phyloP scores from a whole-genome alignment of 2,113 vertebrate species.

The Salvelinus sp. region DNA sequence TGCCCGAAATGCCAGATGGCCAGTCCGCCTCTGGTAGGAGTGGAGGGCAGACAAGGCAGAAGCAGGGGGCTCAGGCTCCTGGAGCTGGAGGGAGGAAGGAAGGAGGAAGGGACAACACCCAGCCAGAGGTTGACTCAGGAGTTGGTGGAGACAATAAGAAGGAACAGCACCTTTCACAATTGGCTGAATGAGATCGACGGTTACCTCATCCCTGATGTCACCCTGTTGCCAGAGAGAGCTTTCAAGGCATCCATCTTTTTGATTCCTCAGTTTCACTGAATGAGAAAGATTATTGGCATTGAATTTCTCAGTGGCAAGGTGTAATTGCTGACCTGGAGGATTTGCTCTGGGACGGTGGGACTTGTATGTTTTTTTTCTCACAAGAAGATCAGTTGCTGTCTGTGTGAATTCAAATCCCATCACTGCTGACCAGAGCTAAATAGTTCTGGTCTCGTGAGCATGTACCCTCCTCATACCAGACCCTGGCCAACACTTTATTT shows the following conservation, averaged over 20 bases:
- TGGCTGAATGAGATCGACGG: conserved; percentile 31
- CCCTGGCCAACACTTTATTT: not conserved
- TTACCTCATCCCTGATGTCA: not conserved
- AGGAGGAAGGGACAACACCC: not conserved
- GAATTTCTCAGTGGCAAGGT: too few relatives aligned
- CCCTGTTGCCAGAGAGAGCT: not conserved
- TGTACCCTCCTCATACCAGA: not conserved
- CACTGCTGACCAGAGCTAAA: conserved; percentile 16
- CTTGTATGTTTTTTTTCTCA: too few relatives aligned
- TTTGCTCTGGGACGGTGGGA: too few relatives aligned
- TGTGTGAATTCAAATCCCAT: conserved; percentile 61
- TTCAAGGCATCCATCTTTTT: not conserved
- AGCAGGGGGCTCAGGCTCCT: not conserved
- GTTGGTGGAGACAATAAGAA: not conserved
- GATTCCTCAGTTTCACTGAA: too few relatives aligned
- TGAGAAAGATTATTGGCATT: too few relatives aligned
- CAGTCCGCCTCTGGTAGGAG: too few relatives aligned
- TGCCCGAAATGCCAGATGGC: too few relatives aligned
- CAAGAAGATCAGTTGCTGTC: conserved; percentile 4
- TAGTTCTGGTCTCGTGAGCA: not conserved
- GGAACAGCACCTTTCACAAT: conserved; percentile 15
- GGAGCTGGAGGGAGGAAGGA: not conserved
- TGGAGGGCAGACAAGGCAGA: not conserved
- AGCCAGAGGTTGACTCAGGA: not conserved
- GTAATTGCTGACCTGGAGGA: too few relatives aligned